A percentile compares a stretch with the other conserved stretches of the same genome.
Conservation (phyloP, 2,888 invertebrate species). For the Pardosa pseudoannulata region DNA sequence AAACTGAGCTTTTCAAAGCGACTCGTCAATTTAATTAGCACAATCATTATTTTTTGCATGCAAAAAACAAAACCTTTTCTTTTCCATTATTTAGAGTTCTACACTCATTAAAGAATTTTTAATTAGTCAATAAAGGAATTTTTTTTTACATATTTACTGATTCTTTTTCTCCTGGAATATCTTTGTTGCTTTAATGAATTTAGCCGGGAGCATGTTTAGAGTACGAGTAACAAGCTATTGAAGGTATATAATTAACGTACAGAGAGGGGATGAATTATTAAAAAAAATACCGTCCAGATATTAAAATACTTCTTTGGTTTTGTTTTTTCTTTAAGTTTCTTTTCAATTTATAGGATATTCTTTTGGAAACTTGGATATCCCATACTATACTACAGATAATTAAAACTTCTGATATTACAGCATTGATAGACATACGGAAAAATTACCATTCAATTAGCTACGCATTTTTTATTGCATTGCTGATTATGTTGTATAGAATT, state of each 20-base stretch:
- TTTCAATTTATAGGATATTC: no score
- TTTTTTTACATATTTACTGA: conserved; percentile 50
- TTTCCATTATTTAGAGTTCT: conserved; percentile 63
- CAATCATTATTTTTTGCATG: conserved; percentile 64
- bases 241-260: conserved; percentile 52
- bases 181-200: conserved; percentile 66
- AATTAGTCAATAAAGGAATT: conserved; percentile 65
- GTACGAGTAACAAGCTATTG: conserved; percentile 46
- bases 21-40: conserved; percentile 70
- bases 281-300: neutral
- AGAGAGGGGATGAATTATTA: conserved; percentile 10
- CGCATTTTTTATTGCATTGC: no score
- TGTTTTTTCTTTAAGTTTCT: no score
- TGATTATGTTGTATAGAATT: no score
- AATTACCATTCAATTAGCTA: no score
- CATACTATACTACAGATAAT: no score
- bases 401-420: no score
- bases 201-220: conserved; percentile 36
- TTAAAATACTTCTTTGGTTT: neutral
- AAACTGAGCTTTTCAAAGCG: conserved; percentile 56
- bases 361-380: no score
- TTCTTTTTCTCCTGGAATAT: conserved; percentile 25
- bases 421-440: no score
- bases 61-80: conserved; percentile 48
- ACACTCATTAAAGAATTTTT: conserved; percentile 69